phyloP scores from a whole-genome alignment of 2,888 invertebrate species.

The Quadroppia sp. region DNA sequence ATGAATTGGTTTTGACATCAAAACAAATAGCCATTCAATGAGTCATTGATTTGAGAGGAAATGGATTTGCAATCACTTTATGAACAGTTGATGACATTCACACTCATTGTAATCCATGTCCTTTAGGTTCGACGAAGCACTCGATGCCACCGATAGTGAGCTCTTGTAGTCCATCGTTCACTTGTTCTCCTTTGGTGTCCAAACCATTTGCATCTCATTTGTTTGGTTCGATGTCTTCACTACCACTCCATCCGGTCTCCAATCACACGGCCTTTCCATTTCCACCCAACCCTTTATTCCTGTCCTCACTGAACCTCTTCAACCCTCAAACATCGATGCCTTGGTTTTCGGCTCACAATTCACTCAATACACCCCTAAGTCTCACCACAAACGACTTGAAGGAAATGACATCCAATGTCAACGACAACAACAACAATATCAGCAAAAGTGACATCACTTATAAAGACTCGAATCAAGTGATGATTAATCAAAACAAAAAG shows the following conservation, averaged over 20 bases:
- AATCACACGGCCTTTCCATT: constrained; percentile 38
- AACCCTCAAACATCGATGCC: constrained; percentile 23
- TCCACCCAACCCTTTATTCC: constrained; percentile 38
- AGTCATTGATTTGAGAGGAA: constrained; percentile 16
- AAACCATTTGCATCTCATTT: constrained; percentile 32
- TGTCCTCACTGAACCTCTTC: constrained; percentile 18
- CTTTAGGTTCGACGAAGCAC: constrained; percentile 17
- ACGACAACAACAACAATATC: constrained; percentile 39
- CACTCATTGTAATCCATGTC: background rate
- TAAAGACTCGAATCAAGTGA: constrained; percentile 11
- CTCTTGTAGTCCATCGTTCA: constrained; percentile 13
- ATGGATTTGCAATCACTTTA: no score
- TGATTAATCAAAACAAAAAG: constrained; percentile 30
- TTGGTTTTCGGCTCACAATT: constrained; percentile 26
- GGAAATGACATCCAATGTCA: background rate
- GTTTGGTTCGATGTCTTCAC: constrained; percentile 23
- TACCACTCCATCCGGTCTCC: constrained; percentile 16
- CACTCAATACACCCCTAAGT: constrained; percentile 24
- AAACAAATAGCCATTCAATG: constrained; percentile 11
- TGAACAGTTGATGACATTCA: no score
- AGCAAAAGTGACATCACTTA: constrained; percentile 19
- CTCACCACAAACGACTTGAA: constrained; percentile 30
- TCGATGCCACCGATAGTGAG: constrained; percentile 33
- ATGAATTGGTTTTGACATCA: background rate
- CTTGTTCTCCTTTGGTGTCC: constrained; percentile 22